Evolutionary conservation across 2,888 invertebrate genomes (phyloP), one percentile per base, ranked within the genome.

Genomic region (Zeuzera pyrina): DNA sequence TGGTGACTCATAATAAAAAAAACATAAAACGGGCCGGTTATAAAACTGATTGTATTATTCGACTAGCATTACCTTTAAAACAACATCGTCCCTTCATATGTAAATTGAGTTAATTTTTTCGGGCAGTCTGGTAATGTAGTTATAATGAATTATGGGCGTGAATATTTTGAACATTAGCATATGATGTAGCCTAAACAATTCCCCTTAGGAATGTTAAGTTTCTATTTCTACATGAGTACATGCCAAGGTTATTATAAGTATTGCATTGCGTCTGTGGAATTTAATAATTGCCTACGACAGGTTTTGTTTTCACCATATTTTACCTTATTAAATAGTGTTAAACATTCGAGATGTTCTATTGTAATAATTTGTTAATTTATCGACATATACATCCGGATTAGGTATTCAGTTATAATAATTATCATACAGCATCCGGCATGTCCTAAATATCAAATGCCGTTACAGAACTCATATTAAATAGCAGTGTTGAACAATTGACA

Each of bases 121-220:
- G 38, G 35, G 26, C 25, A 25, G 35, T 39, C 34, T 35, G 29
- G 38, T 42, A 43, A 39, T 47, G 36, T 39, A 38, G 32, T 38
- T 34, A 31, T 19, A 35, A 38, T 40, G 36, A 39, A 32, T 45
- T 38, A 42, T 57, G 48, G 50, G 49, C 47, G 49, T 46, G 43
- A 35, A 53, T 54, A 49, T 52, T 52, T 52, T 41, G 21, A 44
- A 30, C 43, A 57, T 58, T 58, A 51, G 41, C 44, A 50, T 45
- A 46, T 34, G 30, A 41, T 38, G 36, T 41, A 41, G 39, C 34
- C 45, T 35, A 43, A 60, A 60, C 54, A 52, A 57, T 57, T 47
- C 53, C 43, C 36, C 26, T 27, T 6, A 46, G 57, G 55, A 54
- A 57, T 57, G 45, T 43, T 22, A 36, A 42, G 41, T 41, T 34